phyloP scores from a whole-genome alignment of 2,797 vertebrate genomes.

The Molossus molossus region DNA sequence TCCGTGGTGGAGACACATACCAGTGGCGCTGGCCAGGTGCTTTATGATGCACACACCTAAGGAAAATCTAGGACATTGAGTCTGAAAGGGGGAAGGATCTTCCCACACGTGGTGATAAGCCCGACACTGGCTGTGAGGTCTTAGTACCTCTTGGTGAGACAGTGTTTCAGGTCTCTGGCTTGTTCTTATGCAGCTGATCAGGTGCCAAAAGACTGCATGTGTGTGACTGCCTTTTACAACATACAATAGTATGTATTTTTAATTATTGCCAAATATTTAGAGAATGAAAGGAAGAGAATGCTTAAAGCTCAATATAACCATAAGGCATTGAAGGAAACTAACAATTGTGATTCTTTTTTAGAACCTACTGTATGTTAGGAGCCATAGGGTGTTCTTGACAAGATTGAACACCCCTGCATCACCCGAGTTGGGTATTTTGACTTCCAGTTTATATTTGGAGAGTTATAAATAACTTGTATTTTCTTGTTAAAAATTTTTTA shows the following conservation, averaged over 20 bases:
- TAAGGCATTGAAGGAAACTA: neutral
- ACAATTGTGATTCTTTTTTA: neutral
- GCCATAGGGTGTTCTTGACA: neutral
- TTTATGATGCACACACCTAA: neutral
- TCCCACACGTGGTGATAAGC: neutral
- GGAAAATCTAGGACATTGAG: neutral
- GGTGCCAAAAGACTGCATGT: neutral
- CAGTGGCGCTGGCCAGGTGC: neutral
- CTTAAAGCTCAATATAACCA: neutral
- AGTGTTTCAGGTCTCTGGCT: neutral
- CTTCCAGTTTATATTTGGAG: neutral
- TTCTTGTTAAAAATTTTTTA: slow-evolving; percentile 40
- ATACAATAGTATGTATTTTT: neutral
- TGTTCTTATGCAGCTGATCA: neutral
- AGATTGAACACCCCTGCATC: neutral
- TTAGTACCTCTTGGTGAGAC: neutral
- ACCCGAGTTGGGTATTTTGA: neutral
- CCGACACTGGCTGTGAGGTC: neutral
- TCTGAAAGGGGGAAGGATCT: neutral
- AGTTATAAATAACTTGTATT: neutral
- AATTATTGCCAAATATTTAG: neutral
- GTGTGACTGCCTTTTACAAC: neutral
- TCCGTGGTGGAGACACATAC: neutral
- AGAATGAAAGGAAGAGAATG: neutral
- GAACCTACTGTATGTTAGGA: neutral